phyloP scores from a whole-genome alignment of 2,888 invertebrate species.

The Pelosia muscerda region DNA sequence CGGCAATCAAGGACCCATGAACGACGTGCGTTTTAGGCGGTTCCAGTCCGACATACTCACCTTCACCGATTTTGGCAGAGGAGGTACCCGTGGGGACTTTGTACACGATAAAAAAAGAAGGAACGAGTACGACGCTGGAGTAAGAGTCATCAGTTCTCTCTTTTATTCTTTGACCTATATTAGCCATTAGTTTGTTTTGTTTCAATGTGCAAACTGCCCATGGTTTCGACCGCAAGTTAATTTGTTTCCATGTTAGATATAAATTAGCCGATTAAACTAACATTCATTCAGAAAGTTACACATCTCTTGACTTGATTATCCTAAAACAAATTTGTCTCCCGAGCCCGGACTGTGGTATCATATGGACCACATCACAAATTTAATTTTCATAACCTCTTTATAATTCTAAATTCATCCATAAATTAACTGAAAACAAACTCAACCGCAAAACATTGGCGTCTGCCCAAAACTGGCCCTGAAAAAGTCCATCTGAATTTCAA shows the following conservation, averaged over 20 bases:
- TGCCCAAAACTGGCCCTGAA: constrained; percentile 65
- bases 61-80: too few relatives aligned
- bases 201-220: too few relatives aligned
- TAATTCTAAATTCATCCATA: constrained; percentile 63
- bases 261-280: not conserved
- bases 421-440: constrained; percentile 77
- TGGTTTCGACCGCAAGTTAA: too few relatives aligned
- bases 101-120: too few relatives aligned
- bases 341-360: constrained; percentile 11
- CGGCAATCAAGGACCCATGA: too few relatives aligned
- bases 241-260: not conserved
- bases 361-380: constrained; percentile 41
- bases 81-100: too few relatives aligned
- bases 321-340: constrained; percentile 12
- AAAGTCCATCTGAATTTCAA: constrained; percentile 76
- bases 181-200: not conserved
- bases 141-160: too few relatives aligned
- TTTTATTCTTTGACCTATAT: too few relatives aligned
- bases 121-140: too few relatives aligned
- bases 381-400: constrained; percentile 54
- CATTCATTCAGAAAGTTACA: not conserved
- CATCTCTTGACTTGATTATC: not conserved
- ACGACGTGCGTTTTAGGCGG: too few relatives aligned
- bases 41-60: too few relatives aligned
- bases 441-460: constrained; percentile 70